Base-by-base conservation (phyloP, 1,140 invertebrate genomes). In the Leptinotarsa texana region DNA sequence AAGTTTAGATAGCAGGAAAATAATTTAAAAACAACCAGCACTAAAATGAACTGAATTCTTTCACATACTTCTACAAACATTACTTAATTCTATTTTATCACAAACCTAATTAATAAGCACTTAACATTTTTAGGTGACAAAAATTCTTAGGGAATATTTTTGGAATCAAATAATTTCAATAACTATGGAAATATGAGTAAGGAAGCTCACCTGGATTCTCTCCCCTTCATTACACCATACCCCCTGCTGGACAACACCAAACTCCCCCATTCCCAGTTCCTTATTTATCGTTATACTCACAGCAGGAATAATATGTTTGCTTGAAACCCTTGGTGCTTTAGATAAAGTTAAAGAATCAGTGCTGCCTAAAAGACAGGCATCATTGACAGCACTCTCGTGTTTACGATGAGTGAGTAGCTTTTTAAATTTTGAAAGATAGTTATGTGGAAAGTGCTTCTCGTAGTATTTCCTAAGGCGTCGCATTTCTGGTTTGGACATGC, bases 181-280 rank as follows among this genome's bases (percentile, higher is more conserved):
- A 62, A 62, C 5, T 6, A 62, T 13, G 11, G 2, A 62, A 62
- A n/a, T 21, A 33, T 66, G 42, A 22, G 5, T 67, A 13, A 68
- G 33, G 33, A 63, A 27, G 48, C 70, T 77, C 79, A 80, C 79
- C 85, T 89, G 88, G 86, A 95, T 94, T 85, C 95, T 90, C 85
- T 97, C 93, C 69, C 95, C 95, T 78, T 95, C 94, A 84, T 96
- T 95, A n/a, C 95, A 97, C 97, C 97, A 99, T 3, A 98, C 94
- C 3, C 96, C 98, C 86, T 99, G 97, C 82, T 98, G 97, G 0
- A 99, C 98, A 8, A 97, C 93, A 11, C 98, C 98, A 88, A 99
- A 99, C 84, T 99, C 97, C 15, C 98, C 98, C 78, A 93, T 93
- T 24, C 97, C 97, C 17, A 99, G 86, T 84, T 97, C 95, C 86